Percentiles rank a stretch among this genome's conserved stretches.
Conservation (phyloP, 1,140 invertebrate species). For the Cyphomyrmex costatus region DNA sequence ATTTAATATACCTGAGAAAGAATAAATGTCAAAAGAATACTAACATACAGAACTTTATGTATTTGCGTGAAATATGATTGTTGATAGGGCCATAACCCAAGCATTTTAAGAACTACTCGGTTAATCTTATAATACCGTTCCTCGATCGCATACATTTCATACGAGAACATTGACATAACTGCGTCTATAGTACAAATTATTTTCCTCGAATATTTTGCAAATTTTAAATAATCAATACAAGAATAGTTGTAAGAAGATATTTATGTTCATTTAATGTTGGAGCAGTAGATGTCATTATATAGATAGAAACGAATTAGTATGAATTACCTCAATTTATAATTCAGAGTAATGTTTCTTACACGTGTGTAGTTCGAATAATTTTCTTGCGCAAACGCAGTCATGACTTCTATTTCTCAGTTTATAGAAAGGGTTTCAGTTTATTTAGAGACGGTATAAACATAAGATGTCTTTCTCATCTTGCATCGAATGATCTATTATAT, state of each 20-base stretch:
- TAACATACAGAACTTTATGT: neutral
- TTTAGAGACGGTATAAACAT: neutral
- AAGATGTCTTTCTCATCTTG: neutral
- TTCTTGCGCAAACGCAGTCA: slow-evolving; percentile 10
- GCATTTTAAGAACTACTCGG: neutral
- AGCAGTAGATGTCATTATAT: neutral
- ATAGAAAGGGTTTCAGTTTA: neutral
- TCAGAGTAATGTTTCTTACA: neutral
- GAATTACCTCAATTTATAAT: slow-evolving; percentile 36
- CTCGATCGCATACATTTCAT: neutral
- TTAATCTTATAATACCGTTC: slow-evolving; percentile 25
- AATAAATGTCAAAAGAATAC: slow-evolving; percentile 9
- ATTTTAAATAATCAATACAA: neutral
- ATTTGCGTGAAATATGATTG: neutral
- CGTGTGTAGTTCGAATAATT: neutral
- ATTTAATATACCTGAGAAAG: slow-evolving; percentile 31
- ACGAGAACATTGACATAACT: neutral
- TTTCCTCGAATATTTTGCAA: neutral
- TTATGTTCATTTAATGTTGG: neutral
- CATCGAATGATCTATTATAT: too few species aligned
- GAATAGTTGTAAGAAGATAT: neutral
- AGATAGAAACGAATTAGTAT: neutral
- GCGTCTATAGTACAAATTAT: neutral
- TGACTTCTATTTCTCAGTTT: neutral
- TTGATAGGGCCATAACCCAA: slow-evolving; percentile 44